Evolutionary conservation across 92 coral and sea anemone genomes (phyloP).

Genomic region (Chrysogorgia sp.): DNA sequence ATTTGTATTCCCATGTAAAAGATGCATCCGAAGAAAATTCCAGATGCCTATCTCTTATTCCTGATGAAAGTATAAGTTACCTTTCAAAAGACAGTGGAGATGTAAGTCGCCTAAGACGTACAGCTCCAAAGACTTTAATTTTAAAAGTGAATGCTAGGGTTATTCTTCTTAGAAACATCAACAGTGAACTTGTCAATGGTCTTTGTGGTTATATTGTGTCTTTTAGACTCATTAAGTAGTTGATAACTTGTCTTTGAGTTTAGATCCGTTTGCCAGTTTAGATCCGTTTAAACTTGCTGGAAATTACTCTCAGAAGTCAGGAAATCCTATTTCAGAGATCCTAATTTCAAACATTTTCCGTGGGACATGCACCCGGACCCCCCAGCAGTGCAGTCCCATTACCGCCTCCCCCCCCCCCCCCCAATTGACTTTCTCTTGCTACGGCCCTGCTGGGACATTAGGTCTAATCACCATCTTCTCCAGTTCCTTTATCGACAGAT

Average conservation of each 20-base stretch:
- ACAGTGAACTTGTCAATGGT: slow-evolving; percentile 26
- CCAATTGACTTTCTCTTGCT: slow-evolving; percentile 6
- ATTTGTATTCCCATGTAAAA: slow-evolving; percentile 1
- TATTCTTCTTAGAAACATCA: slow-evolving; percentile 42
- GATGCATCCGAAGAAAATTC: slow-evolving; percentile 23
- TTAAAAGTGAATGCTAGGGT: slow-evolving; percentile 37
- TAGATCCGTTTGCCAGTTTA: slow-evolving; percentile 23
- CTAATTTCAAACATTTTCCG: too few species aligned
- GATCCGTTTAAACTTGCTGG: slow-evolving; percentile 5
- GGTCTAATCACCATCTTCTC: background rate
- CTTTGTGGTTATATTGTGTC: slow-evolving; percentile 19
- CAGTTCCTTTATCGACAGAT: slow-evolving; percentile 2
- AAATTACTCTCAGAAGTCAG: too few species aligned
- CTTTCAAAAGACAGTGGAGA: slow-evolving; percentile 21
- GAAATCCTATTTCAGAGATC: too few species aligned
- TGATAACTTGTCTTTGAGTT: slow-evolving; percentile 32
- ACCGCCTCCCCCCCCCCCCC: background rate
- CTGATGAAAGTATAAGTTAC: slow-evolving; percentile 26
- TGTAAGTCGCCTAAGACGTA: slow-evolving; percentile 1
- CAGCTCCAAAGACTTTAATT: slow-evolving; percentile 17
- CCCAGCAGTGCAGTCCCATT: slow-evolving; percentile 29
- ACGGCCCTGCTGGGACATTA: background rate
- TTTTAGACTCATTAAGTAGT: slow-evolving; percentile 5
- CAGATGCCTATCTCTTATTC: slow-evolving; percentile 16
- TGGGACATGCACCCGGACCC: too few species aligned